Conservation (phyloP, 2,113 vertebrate genomes). For the Hemichromis elongatus region DNA sequence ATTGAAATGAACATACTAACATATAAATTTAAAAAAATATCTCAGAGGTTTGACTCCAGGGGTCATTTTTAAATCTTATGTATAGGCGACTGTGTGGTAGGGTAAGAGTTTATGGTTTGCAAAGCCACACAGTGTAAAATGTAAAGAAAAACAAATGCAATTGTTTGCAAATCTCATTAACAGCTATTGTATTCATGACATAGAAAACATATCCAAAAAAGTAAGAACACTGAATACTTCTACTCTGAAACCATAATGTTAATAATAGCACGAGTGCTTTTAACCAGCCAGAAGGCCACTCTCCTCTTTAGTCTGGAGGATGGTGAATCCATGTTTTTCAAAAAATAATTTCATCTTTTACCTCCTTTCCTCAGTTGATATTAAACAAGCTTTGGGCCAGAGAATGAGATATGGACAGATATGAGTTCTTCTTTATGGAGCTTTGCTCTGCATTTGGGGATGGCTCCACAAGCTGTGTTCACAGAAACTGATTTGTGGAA, state of each 20-base stretch:
- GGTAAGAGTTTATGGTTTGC: neutral
- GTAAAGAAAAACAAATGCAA: neutral
- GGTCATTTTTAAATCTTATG: neutral
- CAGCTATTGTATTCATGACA: neutral
- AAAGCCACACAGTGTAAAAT: neutral
- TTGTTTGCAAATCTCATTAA: neutral
- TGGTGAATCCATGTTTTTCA: neutral
- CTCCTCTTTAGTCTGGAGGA: neutral
- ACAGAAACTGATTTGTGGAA: neutral
- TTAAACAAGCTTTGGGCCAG: neutral
- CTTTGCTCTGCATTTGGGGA: neutral
- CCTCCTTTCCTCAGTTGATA: neutral
- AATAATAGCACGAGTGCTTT: neutral
- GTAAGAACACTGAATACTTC: neutral
- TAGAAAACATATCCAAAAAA: neutral
- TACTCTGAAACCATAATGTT: neutral
- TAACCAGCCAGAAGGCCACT: neutral
- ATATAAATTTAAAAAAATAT: rapidly evolving
- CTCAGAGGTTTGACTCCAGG: neutral
- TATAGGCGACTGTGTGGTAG: neutral
- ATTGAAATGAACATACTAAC: neutral
- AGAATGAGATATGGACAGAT: neutral
- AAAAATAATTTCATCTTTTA: neutral
- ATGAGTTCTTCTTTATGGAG: neutral
- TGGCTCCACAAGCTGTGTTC: neutral